These are phyloP conservation scores for Lacerta viridis DNA, from an alignment of 2,797 vertebrate species.

Conservation along the genomic window DNA sequence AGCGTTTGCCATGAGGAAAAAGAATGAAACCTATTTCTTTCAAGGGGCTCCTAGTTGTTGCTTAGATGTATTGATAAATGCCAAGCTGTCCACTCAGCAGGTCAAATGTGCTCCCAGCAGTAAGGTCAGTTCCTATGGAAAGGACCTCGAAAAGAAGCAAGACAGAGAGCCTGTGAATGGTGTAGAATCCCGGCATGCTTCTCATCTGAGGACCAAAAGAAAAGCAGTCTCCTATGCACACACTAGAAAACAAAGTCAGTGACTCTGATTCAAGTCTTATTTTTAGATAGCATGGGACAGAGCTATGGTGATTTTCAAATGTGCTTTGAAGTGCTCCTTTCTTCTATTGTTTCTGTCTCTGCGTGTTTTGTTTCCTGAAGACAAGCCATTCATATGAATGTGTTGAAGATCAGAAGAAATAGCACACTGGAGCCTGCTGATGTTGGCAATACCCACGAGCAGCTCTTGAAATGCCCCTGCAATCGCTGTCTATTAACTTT, in stretches of 20 bases:
- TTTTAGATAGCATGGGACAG: slow-evolving; percentile 57
- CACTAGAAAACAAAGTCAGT: slow-evolving; percentile 27
- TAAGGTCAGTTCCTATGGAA: slow-evolving; percentile 44
- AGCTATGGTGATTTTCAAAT: slow-evolving; percentile 45
- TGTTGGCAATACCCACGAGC: slow-evolving; percentile 38
- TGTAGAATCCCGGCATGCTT: background rate
- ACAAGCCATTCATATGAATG: slow-evolving; percentile 39
- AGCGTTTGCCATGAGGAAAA: slow-evolving; percentile 5
- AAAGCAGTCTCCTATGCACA: slow-evolving; percentile 43
- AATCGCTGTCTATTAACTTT: slow-evolving; percentile 21
- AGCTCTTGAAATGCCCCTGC: background rate
- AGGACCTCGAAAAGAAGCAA: background rate
- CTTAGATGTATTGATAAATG: slow-evolving; percentile 28
- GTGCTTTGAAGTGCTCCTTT: slow-evolving; percentile 40
- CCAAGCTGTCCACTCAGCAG: slow-evolving; percentile 15
- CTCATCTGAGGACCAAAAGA: slow-evolving; percentile 37
- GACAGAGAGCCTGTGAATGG: background rate
- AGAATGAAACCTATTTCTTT: slow-evolving; percentile 22
- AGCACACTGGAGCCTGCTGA: slow-evolving; percentile 23
- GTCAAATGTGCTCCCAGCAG: background rate
- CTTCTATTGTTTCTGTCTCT: slow-evolving; percentile 45
- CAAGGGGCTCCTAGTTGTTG: background rate
- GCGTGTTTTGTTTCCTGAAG: slow-evolving; percentile 53
- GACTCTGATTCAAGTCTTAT: slow-evolving; percentile 49
- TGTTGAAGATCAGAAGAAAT: slow-evolving; percentile 39